Percentiles rank a stretch among this genome's conserved stretches.
Evolutionary conservation across 92 coral and sea anemone genomes (phyloP).

Genomic region (Parazoanthus swiftii): DNA sequence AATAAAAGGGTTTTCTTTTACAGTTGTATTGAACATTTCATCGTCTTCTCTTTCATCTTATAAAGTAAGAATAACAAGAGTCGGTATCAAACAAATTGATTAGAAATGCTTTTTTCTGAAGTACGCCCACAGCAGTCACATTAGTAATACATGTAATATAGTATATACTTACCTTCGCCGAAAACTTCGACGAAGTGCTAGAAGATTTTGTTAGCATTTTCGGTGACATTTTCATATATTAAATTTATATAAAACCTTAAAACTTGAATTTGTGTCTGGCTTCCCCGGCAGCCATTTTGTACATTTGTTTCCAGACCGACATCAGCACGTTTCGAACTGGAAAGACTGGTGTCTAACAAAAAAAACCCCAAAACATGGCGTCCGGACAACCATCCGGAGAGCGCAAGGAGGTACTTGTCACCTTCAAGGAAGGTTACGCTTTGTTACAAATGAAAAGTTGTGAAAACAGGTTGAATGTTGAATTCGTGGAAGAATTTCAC

Average conservation of each 20-base stretch:
- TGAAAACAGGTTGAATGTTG: conserved; percentile 61
- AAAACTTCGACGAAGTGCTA: conserved; percentile 30
- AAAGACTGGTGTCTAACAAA: conserved; percentile 1
- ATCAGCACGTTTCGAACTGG: not conserved
- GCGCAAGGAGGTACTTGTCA: conserved; percentile 26
- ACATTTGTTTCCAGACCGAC: not conserved
- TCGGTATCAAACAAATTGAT: too few species aligned
- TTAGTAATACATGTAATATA: too few species aligned
- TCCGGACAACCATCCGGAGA: not conserved
- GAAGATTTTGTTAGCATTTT: conserved; percentile 9
- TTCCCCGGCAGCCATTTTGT: conserved; percentile 20
- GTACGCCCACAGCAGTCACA: not conserved
- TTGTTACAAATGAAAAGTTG: conserved; percentile 68
- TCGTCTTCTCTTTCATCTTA: too few species aligned
- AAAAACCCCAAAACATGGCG: not conserved
- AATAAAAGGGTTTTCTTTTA: too few species aligned
- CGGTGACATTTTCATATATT: conserved; percentile 32
- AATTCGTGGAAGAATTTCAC: conserved; percentile 46
- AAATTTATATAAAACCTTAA: not conserved
- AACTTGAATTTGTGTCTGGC: not conserved
- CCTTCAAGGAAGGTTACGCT: conserved; percentile 62
- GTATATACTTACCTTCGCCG: conserved; percentile 30
- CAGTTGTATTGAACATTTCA: too few species aligned
- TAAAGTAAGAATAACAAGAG: too few species aligned
- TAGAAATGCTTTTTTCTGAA: too few species aligned